Base-by-base conservation (phyloP, 2,888 invertebrate genomes). In the Ferdinandea cuprea region DNA sequence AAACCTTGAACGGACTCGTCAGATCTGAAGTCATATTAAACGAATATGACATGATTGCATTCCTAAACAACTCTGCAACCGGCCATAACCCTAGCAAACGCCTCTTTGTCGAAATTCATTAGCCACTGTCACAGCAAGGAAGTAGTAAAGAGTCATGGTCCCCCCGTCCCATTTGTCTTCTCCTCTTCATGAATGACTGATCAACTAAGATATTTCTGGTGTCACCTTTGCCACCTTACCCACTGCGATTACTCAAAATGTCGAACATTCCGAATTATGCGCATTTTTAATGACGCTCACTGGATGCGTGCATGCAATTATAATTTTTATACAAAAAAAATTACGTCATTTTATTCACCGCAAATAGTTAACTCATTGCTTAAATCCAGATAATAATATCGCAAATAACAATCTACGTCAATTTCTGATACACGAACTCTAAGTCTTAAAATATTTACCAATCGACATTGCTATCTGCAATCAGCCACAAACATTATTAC, bases 401-500 rank as follows among this genome's bases (percentile, higher is more conserved):
- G 4, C 11, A 21, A 54, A 40, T 19, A 65, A 17, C 37, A 56
- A 44, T 56, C 35, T 56, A 44, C 25, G 44, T 7, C 19, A 28
- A 25, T 21, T 74, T 8, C 28, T n/a, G 37, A 37, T 58, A 48
- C 13, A 58, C 54, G 48, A 42, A 11, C 48, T 7, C 40, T 19
- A 40, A 56, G 8, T 9, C 28, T 1, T 65, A 9, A 17, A 50
- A 58, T 58, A 56, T 74, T 66, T 76, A 50, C 9, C 52, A 66
- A 52, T 68, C 59, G 44, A 66, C 44, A 59, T 8, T 17, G n/a
- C 54, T 69, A 77, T 71, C 65, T 13, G 52, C 19, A 61, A 66
- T 80, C 80, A 69, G 46, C n/a, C n/a, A n/a, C n/a, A 68, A 37
- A 59, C 73, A 66, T 50, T 59, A 35, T 50, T 65, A 37, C 25